Conservation (phyloP, 2,888 invertebrate species). For the Thymelicus sylvestris region DNA sequence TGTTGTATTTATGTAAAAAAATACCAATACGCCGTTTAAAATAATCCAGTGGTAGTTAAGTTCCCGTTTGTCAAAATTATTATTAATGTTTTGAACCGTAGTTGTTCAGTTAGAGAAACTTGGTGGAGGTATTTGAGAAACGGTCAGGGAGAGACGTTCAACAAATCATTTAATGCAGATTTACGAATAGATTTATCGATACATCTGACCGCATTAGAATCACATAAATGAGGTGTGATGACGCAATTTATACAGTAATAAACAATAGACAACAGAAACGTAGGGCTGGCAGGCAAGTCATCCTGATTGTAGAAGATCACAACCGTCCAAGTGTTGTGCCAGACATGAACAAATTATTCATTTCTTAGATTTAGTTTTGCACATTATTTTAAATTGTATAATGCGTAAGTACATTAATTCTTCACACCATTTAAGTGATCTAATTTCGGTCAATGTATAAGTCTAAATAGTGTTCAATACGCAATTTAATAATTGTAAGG, state of each 20-base stretch:
- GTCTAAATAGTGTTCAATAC: neutral
- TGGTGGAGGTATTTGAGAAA: slow-evolving; percentile 11
- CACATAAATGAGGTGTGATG: no score
- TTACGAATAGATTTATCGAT: slow-evolving; percentile 2
- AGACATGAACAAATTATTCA: no score
- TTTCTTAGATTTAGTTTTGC: no score
- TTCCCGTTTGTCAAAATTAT: slow-evolving; percentile 36
- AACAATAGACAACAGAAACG: no score
- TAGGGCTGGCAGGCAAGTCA: no score
- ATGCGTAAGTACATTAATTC: no score
- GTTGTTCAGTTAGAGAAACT: slow-evolving; percentile 4
- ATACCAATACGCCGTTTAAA: slow-evolving; percentile 8
- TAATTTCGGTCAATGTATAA: slow-evolving; percentile 7
- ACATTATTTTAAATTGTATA: no score
- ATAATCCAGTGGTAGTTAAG: slow-evolving; percentile 20
- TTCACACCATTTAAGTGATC: neutral
- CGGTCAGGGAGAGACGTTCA: slow-evolving; percentile 14
- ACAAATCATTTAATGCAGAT: slow-evolving; percentile 10
- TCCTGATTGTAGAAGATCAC: no score
- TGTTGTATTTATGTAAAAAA: neutral
- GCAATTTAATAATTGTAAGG: neutral
- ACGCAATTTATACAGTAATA: no score
- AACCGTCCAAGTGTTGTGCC: no score
- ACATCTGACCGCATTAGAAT: slow-evolving; percentile 12
- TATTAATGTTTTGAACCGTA: slow-evolving; percentile 27